Percentiles rank a stretch among this genome's conserved stretches.
These are phyloP conservation scores for Heliocidaris tuberculata DNA, from an alignment of 35 echinoderm and acorn worm genomes.

Conservation along the genomic window DNA sequence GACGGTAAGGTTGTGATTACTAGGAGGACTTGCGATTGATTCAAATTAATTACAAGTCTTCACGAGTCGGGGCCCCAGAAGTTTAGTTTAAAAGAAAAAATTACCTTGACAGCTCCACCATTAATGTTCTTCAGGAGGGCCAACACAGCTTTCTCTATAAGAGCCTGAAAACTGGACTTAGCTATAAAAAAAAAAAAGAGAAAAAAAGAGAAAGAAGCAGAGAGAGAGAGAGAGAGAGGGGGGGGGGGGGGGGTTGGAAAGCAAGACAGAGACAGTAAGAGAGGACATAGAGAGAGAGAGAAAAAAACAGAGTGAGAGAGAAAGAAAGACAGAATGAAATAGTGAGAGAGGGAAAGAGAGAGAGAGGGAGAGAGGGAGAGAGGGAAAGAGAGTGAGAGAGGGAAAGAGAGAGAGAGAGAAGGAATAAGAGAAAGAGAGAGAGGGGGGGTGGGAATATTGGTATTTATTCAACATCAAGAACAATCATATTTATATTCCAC, in stretches of 20 bases:
- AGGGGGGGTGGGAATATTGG: background rate
- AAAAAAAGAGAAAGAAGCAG: background rate
- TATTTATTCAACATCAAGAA: background rate
- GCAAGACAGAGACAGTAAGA: too few species aligned
- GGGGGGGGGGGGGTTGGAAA: too few species aligned
- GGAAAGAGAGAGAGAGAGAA: background rate
- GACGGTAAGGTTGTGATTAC: too few species aligned
- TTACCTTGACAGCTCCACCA: slow-evolving; percentile 88
- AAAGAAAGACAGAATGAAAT: background rate
- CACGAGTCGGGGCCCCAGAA: too few species aligned
- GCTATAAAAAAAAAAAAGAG: slow-evolving; percentile 41
- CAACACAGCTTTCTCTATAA: slow-evolving; percentile 72
- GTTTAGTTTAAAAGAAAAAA: too few species aligned
- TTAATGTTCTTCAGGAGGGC: slow-evolving; percentile 83
- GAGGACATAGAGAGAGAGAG: too few species aligned
- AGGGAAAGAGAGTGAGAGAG: background rate
- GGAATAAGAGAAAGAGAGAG: background rate
- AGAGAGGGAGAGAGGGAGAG: background rate
- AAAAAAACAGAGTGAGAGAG: background rate
- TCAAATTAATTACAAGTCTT: too few species aligned
- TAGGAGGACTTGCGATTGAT: too few species aligned
- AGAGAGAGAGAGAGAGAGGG: background rate
- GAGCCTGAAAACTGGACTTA: slow-evolving; percentile 67
- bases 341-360: background rate
- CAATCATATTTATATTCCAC: background rate